Conservation (phyloP, 2,113 vertebrate species). For the Jaculus jaculus region DNA sequence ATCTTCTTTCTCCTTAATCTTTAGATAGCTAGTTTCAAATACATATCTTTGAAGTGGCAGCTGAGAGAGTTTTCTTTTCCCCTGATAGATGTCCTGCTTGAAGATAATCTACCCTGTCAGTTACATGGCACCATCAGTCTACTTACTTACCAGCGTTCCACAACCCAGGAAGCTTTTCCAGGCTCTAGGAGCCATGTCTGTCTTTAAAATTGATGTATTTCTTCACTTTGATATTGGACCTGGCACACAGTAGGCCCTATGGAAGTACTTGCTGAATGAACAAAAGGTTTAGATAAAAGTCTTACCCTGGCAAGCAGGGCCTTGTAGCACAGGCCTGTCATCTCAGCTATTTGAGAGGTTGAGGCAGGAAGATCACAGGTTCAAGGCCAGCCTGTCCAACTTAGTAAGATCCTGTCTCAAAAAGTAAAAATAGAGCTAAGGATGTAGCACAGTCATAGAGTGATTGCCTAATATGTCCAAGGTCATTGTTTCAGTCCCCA, state of each 20-base stretch:
- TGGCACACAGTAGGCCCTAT: neutral
- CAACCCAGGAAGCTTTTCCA: neutral
- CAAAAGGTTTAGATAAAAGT: neutral
- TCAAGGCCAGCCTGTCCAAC: too few species aligned
- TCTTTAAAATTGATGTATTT: neutral
- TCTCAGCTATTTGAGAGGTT: too few species aligned
- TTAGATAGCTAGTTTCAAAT: neutral
- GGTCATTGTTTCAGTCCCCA: too few species aligned
- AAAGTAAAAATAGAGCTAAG: too few species aligned
- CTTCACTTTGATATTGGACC: neutral
- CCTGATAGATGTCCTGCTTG: neutral
- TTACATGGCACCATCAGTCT: neutral
- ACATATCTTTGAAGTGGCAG: neutral
- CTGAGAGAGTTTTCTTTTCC: neutral
- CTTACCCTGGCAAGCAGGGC: too few species aligned
- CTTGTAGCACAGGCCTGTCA: too few species aligned
- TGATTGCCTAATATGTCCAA: too few species aligned
- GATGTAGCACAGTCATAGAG: too few species aligned
- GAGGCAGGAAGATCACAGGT: too few species aligned
- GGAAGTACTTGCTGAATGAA: constrained; percentile 42
- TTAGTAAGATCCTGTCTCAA: too few species aligned
- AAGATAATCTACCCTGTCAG: neutral
- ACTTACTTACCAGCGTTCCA: neutral
- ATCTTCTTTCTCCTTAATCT: constrained; percentile 14
- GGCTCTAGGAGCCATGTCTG: neutral